These are phyloP conservation scores for Xerus rutilus DNA, from an alignment of 2,797 vertebrate species.

Conservation along the genomic window DNA sequence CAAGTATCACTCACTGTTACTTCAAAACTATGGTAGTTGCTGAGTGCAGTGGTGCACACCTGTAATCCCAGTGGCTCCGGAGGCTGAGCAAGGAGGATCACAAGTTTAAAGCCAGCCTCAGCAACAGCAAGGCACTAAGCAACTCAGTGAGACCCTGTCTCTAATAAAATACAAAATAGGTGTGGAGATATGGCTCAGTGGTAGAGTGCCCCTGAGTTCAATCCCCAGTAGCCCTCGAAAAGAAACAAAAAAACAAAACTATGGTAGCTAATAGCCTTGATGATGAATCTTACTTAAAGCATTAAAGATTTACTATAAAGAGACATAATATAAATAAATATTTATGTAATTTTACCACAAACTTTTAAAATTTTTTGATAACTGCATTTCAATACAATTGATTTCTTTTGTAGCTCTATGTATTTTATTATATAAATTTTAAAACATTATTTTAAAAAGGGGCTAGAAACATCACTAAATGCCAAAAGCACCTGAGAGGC, in stretches of 20 bases:
- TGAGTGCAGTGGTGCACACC: too few species aligned
- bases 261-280: not conserved
- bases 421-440: not conserved
- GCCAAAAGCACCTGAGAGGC: not conserved
- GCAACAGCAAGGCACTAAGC: too few species aligned
- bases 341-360: not conserved
- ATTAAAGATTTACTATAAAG: not conserved
- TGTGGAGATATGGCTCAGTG: too few species aligned
- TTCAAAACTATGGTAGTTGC: not conserved
- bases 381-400: not conserved
- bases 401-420: not conserved
- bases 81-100: too few species aligned
- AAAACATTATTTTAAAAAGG: not conserved
- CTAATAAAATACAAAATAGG: too few species aligned
- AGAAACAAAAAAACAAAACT: too few species aligned
- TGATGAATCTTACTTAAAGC: not conserved
- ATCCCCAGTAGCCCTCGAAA: too few species aligned
- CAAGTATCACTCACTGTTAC: not conserved
- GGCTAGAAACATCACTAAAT: not conserved
- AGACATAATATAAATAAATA: not conserved
- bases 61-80: too few species aligned
- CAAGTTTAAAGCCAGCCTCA: too few species aligned
- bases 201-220: too few species aligned
- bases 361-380: slow-evolving; percentile 9
- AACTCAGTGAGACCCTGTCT: too few species aligned